A percentile compares a stretch with the other conserved stretches of the same genome.
phyloP scores from a whole-genome alignment of 2,888 invertebrate genomes.

The Erpobdella octoculata region DNA sequence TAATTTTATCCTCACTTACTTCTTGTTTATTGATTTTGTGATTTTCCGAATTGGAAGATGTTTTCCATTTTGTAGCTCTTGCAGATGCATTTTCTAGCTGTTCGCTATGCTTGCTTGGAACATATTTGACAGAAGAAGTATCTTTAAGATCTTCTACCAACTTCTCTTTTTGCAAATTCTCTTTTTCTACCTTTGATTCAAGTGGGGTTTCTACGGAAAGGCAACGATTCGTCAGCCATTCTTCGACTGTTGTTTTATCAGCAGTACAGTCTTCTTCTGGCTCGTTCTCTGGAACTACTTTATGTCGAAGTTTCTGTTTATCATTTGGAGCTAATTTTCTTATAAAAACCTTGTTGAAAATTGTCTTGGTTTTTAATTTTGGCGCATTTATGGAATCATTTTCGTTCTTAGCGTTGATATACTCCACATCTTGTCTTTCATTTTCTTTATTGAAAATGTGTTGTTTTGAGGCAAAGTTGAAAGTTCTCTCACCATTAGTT shows the following conservation, averaged over 20 bases:
- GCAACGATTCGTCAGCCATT: constrained; percentile 1
- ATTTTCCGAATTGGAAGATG: too few relatives aligned
- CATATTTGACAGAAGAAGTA: neutral
- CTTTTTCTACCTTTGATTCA: neutral
- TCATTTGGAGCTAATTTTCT: neutral
- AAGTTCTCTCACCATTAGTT: too few relatives aligned
- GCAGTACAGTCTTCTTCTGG: neutral
- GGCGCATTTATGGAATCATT: too few relatives aligned
- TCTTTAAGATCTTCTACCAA: neutral
- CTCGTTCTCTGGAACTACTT: neutral
- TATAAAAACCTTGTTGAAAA: neutral
- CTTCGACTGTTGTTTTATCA: neutral
- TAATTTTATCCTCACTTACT: too few relatives aligned
- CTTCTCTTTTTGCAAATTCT: neutral
- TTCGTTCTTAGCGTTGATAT: neutral
- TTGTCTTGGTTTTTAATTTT: neutral
- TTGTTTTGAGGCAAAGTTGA: too few relatives aligned
- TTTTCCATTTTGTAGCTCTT: too few relatives aligned
- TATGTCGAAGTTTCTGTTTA: neutral
- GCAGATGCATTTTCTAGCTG: too few relatives aligned
- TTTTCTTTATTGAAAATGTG: too few relatives aligned
- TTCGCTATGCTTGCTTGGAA: too few relatives aligned
- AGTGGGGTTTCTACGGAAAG: too few relatives aligned
- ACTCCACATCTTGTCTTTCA: neutral
- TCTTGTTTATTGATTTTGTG: too few relatives aligned